Base-by-base conservation (phyloP, 2,113 vertebrate genomes). In the Stercorarius parasiticus region DNA sequence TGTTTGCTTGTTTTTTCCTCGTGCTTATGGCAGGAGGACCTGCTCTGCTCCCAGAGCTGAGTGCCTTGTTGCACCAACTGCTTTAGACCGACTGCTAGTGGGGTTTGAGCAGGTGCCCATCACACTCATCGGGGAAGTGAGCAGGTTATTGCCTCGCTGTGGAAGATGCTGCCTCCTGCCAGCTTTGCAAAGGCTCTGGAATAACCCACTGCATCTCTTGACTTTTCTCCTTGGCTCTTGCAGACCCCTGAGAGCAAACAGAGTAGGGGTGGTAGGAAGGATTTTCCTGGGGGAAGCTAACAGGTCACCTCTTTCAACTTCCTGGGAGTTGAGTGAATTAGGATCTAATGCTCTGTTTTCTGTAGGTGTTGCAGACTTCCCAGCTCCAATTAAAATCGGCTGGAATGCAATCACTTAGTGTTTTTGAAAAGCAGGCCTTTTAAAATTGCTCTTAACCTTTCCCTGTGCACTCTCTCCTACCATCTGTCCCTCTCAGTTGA, bases 401-500 rank as follows among this genome's bases (percentile, higher is more conserved):
- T 85, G 62, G 49, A 88, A 90, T 88, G 67, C 71, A 83, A 78
- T 88, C 61, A 62, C 62, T 80, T 85, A 8, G 53, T 61, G 34
- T 47, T 81, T 95, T 88, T 62, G 64, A 66, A 95, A 96, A 90
- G 61, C 49, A 88, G 49, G 49, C 67, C 82, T 92, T 80, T 94
- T 55, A 74, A 80, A 96, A 95, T 81, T 83, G 42, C 55, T 78
- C 42, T 88, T 94, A 96, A 96, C 94, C 90, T 96, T 95, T 88
- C 79, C 50, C 72, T 90, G 52, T 88, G 85, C 36, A 40, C 67
- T 92, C 77, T 95, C 49, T 74, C 73, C 53, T 67, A 62, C 95
- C 96, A 94, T 96, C 95, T 96, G 95, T 95, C 86, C 66, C 64
- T 84, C 59, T 95, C 86, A 71, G 86, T n/a, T 93, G 86, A 88